Evolutionary conservation across 37 sponge, comb jelly and placozoan genomes (phyloP), one percentile per base, ranked within the genome.

Genomic region (Ephydatia muelleri): DNA sequence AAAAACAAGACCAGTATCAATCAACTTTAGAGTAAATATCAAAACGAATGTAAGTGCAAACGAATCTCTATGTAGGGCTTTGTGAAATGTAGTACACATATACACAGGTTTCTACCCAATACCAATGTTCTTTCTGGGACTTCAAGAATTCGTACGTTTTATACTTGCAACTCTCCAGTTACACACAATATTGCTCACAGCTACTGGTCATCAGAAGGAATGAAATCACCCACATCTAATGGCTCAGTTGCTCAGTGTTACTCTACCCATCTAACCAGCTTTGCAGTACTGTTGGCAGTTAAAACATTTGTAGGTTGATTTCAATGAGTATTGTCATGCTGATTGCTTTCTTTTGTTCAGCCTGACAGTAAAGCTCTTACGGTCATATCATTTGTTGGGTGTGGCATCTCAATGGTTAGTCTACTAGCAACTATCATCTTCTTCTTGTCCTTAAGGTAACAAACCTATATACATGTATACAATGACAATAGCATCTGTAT

Each of bases 281-380:
- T 92, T 81, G 88, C 92, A 36, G 86, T 92, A 0, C 79, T 92
- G 26, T 82, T 88, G 21, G 88, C 85, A 57, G 85, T 88, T 11
- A 84, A 72, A 57, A 57, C 9, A 5, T 13, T 57, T 57, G 57
- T 57, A 57, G 9, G 57, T 57, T 14, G 0, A 19, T 1, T 57
- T 19, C 12, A 16, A 14, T 13, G 19, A 57, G 57, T 43, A 57
- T 57, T 13, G 16, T 57, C n/a, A n/a, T n/a, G n/a, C n/a, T n/a
- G n/a, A n/a, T n/a, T n/a, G n/a, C n/a, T n/a, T n/a, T n/a, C n/a
- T n/a, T n/a, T n/a, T n/a, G n/a, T 57, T 5, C 75, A 75, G 75
- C 26, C 36, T 31, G 75, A 37, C 38, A 75, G 75, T 75, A 37
- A 36, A 39, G 75, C 83, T 23, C 49, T 82, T 28, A 33, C 39